A percentile compares a stretch with the other conserved stretches of the same genome.
These are phyloP conservation scores for Neoniphon sammara DNA, from an alignment of 2,797 vertebrate genomes.

Conservation along the genomic window DNA sequence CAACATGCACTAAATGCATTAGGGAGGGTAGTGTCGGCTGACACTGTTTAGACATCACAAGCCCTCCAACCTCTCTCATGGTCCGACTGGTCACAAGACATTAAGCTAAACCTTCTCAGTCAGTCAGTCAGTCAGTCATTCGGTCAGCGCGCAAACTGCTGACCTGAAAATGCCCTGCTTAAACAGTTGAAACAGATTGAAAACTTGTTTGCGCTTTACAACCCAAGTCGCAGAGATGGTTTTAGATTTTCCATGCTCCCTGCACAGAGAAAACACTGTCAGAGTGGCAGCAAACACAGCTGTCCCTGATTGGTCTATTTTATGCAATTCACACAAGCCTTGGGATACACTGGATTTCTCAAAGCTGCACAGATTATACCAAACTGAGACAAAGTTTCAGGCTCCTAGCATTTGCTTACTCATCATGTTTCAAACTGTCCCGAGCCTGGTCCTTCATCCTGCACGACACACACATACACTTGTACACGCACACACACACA, in stretches of 20 bases:
- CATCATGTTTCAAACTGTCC: slow-evolving; percentile 7
- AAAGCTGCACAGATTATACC: neutral
- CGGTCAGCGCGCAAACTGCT: slow-evolving; percentile 29
- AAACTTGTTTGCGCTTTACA: slow-evolving; percentile 11
- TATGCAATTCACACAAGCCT: slow-evolving; percentile 6
- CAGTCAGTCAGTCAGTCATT: slow-evolving; percentile 15
- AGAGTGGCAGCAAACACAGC: neutral
- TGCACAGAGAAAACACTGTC: slow-evolving; percentile 10
- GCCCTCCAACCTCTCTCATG: slow-evolving; percentile 5
- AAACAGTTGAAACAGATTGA: too few relatives aligned
- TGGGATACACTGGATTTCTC: neutral
- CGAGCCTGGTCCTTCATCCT: neutral
- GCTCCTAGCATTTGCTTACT: slow-evolving; percentile 60
- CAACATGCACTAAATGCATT: slow-evolving; percentile 46
- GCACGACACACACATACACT: slow-evolving; percentile 12
- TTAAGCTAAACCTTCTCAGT: slow-evolving; percentile 34
- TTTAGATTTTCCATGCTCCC: slow-evolving; percentile 3
- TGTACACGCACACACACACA: slow-evolving; percentile 16
- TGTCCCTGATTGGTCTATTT: slow-evolving; percentile 1
- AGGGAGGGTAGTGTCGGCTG: slow-evolving; percentile 43
- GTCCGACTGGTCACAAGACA: slow-evolving; percentile 54
- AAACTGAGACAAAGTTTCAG: neutral
- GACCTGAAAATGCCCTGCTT: slow-evolving; percentile 30
- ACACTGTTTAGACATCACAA: slow-evolving; percentile 57
- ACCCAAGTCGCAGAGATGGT: neutral